Evolutionary conservation across 2,888 invertebrate genomes (phyloP).

Genomic region (Atethmia centrago): DNA sequence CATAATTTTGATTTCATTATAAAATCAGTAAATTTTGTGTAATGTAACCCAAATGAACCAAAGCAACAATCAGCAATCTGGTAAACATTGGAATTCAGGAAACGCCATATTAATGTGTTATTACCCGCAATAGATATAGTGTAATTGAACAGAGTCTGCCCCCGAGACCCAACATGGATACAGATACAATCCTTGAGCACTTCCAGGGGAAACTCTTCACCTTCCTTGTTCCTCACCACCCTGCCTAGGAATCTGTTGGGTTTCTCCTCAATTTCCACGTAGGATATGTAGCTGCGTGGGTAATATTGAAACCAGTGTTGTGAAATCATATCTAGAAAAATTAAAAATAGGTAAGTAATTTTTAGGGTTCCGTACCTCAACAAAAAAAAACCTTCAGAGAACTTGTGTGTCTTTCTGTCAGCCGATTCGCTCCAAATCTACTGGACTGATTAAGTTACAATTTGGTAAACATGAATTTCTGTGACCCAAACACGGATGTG

Average conservation of each 20-base stretch:
- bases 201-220: constrained; percentile 73
- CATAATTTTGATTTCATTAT: not conserved
- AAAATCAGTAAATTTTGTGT: not conserved
- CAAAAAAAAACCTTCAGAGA: no score
- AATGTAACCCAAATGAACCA: no score
- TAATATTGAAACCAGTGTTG: constrained; percentile 77
- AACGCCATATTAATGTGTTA: not conserved
- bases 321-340: constrained; percentile 76
- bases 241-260: constrained; percentile 79
- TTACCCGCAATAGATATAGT: constrained; percentile 88
- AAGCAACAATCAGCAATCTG: not conserved
- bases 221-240: constrained; percentile 72
- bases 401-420: no score
- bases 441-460: no score
- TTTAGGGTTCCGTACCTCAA: no score
- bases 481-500: no score
- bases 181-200: constrained; percentile 89
- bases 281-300: constrained; percentile 79
- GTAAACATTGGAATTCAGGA: not conserved
- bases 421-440: no score
- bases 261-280: constrained; percentile 75
- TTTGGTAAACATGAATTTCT: no score
- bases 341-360: not conserved
- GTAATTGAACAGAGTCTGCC: constrained; percentile 92
- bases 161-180: constrained; percentile 92